These are phyloP conservation scores for Chromis chromis DNA, from an alignment of 2,797 vertebrate genomes.

Conservation along the genomic window DNA sequence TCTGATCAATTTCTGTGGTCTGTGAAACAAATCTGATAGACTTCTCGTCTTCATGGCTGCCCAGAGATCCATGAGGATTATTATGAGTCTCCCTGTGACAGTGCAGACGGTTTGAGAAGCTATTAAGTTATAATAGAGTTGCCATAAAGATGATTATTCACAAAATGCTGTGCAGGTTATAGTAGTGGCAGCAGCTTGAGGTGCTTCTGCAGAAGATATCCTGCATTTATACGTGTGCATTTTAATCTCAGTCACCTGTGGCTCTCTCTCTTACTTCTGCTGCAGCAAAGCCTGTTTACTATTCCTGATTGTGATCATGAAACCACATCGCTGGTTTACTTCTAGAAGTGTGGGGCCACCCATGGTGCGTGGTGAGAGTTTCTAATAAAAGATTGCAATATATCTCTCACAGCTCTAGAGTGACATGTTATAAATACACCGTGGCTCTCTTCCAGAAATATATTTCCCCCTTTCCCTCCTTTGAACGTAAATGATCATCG, in stretches of 20 bases:
- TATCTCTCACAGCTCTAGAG: slow-evolving; percentile 30
- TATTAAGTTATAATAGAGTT: slow-evolving; percentile 54
- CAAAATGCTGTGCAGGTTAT: slow-evolving; percentile 50
- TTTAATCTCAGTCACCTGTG: slow-evolving; percentile 61
- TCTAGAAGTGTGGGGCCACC: slow-evolving; percentile 38
- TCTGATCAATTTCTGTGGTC: slow-evolving; percentile 43
- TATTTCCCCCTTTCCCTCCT: background rate
- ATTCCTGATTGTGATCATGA: background rate
- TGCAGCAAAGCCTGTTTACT: slow-evolving; percentile 1
- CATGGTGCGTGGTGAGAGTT: slow-evolving; percentile 24
- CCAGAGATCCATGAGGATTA: slow-evolving; percentile 48
- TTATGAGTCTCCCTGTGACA: slow-evolving; percentile 43
- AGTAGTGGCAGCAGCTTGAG: slow-evolving; percentile 54
- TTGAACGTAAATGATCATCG: slow-evolving; percentile 33
- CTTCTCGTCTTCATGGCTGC: slow-evolving; percentile 36
- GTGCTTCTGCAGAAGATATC: slow-evolving; percentile 17
- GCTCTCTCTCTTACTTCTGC: slow-evolving; percentile 23
- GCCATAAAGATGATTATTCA: slow-evolving; percentile 65
- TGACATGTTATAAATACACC: slow-evolving; percentile 59
- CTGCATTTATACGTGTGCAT: background rate
- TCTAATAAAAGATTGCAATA: slow-evolving; percentile 43
- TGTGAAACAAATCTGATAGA: slow-evolving; percentile 51
- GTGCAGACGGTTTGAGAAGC: slow-evolving; percentile 51
- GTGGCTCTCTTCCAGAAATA: slow-evolving; percentile 37
- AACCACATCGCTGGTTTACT: slow-evolving; percentile 38